Evolutionary conservation across 2,888 invertebrate species (phyloP), one percentile per base, ranked within the genome.

Genomic region (Leptura quadrifasciata): DNA sequence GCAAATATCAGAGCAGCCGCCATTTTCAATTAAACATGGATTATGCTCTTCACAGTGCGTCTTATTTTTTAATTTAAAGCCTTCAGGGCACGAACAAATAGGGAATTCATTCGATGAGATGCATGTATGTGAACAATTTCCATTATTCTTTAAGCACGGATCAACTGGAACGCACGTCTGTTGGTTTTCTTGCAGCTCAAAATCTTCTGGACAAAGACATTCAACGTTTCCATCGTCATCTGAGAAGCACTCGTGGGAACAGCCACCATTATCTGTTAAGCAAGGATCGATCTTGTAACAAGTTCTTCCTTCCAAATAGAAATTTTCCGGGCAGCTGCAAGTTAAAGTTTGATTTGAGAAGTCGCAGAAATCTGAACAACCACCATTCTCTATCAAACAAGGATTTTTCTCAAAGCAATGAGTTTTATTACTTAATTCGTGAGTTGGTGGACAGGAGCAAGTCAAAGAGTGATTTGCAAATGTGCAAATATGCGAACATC

Each of bases 311-410:
- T 81, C 81, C 27, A 88, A 72, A 74, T 84, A 80, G 72, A 83
- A 88, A 3, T 91, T 90, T 4, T 87, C 80, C 0, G 90, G 90
- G 74, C 91, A 92, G 4, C 83, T 83, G 79, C 93, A 93, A 17
- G 84, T 84, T 31, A 88, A 86, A 31, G 89, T 86, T 0, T 91
- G 91, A 15, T 89, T 88, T 3, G 86, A 86, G 58, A 89, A 86
- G 1, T 84, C 57, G 82, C 94, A 94, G n/a, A 89, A 87, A 77
- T 94, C 93, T 8, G 91, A 91, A 85, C 94, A 94, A 60, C 92
- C 92, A 0, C 92, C 93, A 79, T 93, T 93, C 63, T 90, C 90
- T 0, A 86, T 83, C 5, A 87, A 85, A 80, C 94, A 94, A 35
- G 92, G 92, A 83, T 93, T 90, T 10, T 91, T 88, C 82, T 89